Evolutionary conservation across 2,113 vertebrate species (phyloP).

Genomic region (Corvus cornix): DNA sequence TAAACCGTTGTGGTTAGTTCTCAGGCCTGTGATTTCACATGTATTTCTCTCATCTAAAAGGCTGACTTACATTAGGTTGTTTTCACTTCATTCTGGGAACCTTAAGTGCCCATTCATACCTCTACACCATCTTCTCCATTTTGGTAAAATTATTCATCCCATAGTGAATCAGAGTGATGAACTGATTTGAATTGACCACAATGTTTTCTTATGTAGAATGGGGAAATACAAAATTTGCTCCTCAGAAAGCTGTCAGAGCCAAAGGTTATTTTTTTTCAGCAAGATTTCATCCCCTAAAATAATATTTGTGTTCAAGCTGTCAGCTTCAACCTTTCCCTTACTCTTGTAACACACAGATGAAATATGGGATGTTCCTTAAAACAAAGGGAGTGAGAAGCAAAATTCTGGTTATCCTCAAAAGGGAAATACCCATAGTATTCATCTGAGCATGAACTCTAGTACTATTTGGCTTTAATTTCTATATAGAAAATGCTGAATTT

Average conservation of each 20-base stretch:
- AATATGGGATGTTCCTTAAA: neutral
- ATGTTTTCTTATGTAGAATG: neutral
- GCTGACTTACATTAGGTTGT: neutral
- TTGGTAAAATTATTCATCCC: neutral
- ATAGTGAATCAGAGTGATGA: neutral
- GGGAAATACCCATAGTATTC: neutral
- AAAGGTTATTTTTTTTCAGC: neutral
- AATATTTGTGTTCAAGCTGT: neutral
- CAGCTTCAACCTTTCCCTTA: neutral
- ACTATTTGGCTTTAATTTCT: neutral
- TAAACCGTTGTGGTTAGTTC: neutral
- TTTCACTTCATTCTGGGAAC: neutral
- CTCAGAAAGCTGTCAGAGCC: neutral
- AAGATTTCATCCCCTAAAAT: neutral
- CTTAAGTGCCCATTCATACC: neutral
- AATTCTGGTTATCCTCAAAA: neutral
- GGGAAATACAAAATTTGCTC: neutral
- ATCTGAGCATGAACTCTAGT: neutral
- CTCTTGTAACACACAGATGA: neutral
- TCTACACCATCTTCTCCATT: neutral
- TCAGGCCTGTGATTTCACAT: fast-evolving
- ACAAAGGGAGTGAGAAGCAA: neutral
- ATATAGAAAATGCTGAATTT: neutral
- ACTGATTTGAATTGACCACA: neutral
- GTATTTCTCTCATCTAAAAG: neutral